These are phyloP conservation scores for Sminthurides aquaticus DNA, from an alignment of 2,888 invertebrate genomes.

Conservation along the genomic window DNA sequence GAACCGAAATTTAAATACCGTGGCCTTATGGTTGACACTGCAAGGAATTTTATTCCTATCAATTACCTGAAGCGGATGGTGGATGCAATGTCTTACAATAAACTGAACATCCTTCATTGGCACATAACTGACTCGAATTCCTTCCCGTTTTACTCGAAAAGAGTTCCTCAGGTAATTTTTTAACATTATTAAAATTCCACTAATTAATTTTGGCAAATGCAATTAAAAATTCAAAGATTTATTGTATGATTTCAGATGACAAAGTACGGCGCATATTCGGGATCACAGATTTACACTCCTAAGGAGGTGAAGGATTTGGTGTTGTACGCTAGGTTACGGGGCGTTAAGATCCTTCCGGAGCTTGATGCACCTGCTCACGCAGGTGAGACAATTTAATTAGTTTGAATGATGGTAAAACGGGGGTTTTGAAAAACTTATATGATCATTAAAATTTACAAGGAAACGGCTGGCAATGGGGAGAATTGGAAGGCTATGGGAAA, in stretches of 20 bases:
- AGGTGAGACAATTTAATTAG: slow-evolving; percentile 18
- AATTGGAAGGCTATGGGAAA: slow-evolving; percentile 58
- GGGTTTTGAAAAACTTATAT: background rate
- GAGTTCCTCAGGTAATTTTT: slow-evolving; percentile 44
- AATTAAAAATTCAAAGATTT: background rate
- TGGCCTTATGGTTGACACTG: slow-evolving; percentile 54
- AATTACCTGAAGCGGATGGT: slow-evolving; percentile 61
- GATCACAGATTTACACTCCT: slow-evolving; percentile 59
- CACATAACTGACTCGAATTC: slow-evolving; percentile 50
- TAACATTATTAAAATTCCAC: background rate
- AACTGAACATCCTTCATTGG: slow-evolving; percentile 56
- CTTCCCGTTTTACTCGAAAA: slow-evolving; percentile 51
- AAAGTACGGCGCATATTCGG: slow-evolving; percentile 54
- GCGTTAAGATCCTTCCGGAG: slow-evolving; percentile 45
- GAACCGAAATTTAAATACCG: slow-evolving; percentile 52
- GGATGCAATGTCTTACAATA: slow-evolving; percentile 78
- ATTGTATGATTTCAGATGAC: slow-evolving; percentile 54
- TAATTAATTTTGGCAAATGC: background rate
- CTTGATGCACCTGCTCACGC: slow-evolving; percentile 45
- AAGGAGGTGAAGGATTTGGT: slow-evolving; percentile 53
- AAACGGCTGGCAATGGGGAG: slow-evolving; percentile 45
- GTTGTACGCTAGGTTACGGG: slow-evolving; percentile 50
- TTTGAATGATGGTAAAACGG: background rate
- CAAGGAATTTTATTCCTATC: slow-evolving; percentile 53
- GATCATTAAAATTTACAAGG: slow-evolving; percentile 27